A percentile compares a stretch with the other conserved stretches of the same genome.
Conservation (phyloP, 1,140 invertebrate genomes). For the Chironomus striatipennis region DNA sequence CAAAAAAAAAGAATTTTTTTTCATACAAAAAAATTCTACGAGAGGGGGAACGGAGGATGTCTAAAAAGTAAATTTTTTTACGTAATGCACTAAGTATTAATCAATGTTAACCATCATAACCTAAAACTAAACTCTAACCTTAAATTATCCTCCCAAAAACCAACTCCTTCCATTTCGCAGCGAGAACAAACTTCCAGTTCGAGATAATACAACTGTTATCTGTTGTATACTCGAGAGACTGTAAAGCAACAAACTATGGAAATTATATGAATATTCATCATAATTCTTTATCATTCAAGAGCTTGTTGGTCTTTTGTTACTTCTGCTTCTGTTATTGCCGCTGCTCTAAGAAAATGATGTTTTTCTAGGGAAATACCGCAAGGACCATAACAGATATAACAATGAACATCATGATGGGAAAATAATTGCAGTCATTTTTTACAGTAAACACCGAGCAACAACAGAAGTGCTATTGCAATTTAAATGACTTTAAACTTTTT, state of each 20-base stretch:
- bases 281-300: neutral
- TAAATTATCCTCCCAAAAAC: too few relatives aligned
- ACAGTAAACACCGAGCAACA: neutral
- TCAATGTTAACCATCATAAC: too few relatives aligned
- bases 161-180: too few relatives aligned
- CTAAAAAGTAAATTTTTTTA: too few relatives aligned
- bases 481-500: neutral
- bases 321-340: neutral
- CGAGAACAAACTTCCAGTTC: too few relatives aligned
- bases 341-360: too few relatives aligned
- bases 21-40: too few relatives aligned
- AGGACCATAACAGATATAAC: neutral
- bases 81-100: too few relatives aligned
- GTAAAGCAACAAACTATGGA: neutral
- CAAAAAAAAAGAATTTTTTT: too few relatives aligned
- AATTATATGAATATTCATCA: slow-evolving; percentile 14
- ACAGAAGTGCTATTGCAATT: neutral
- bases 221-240: neutral
- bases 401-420: neutral
- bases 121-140: too few relatives aligned
- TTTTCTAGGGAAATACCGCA: neutral
- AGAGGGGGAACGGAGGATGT: too few relatives aligned
- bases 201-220: neutral
- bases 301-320: neutral
- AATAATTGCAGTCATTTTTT: neutral